Base-by-base conservation (phyloP, 35 echinoderm and acorn worm genomes). In the Lytechinus pictus region DNA sequence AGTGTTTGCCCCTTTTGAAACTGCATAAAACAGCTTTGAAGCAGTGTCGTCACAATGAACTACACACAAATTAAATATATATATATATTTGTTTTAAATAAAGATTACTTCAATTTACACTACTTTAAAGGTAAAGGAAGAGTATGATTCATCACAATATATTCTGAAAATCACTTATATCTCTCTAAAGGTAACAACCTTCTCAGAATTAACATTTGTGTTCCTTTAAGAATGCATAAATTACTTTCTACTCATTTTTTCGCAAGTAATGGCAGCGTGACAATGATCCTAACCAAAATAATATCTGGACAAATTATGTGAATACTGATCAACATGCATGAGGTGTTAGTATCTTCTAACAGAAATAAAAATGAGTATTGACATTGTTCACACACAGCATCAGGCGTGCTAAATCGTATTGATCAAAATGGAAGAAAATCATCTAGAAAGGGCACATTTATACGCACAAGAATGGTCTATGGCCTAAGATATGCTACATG, bases 241-340 rank as follows among this genome's bases (percentile, higher is more conserved):
- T 24, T 79, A 24, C 33, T 44, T 44, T 44, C 33, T 44, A 44
- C 33, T 79, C 9, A 58, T 58, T 24, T 24, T n/a, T 79, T 79
- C 66, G 66, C 66, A 79, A 79, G 66, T 79, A 79, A 79, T 79
- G 66, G 66, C 66, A 79, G 66, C 66, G 66, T 79, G 66, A 79
- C 61, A 79, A 24, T 79, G 66, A 79, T 79, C 2, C 66, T 24
- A 79, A 79, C 66, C 66, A 24, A 79, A 79, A 79, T 79, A 24
- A n/a, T 14, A 7, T 24, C 66, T 79, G 1, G 66, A 24, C 66
- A 79, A 5, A 79, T 14, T 79, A 19, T 24, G 19, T 79, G 66
- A 79, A 79, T 79, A 79, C 66, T 79, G 7, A n/a, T 79, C 66
- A 24, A 79, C 66, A 79, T 79, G 66, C n/a, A 79, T 79, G 66